Evolutionary conservation across 2,797 vertebrate species (phyloP), one percentile per base, ranked within the genome.

Genomic region (Rachycentron canadum): DNA sequence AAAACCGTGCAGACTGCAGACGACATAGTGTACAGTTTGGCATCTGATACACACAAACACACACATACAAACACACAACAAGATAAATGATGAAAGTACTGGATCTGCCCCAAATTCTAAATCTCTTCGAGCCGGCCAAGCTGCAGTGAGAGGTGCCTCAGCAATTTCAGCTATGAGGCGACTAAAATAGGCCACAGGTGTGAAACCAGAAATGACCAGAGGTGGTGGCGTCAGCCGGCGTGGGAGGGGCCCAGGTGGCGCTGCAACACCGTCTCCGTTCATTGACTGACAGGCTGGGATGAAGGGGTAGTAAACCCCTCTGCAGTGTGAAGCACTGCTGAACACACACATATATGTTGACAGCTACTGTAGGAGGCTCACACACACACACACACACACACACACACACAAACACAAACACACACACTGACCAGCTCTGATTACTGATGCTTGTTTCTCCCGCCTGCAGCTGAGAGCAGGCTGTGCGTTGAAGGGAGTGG

Each of bases 231-330:
- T 71, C 23, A 81, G 61, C 32, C 38, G 55, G 75, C 5, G n/a
- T 3, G 38, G 30, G 32, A 64, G 78, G 76, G 78, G 74, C 55
- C 81, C 83, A 85, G 80, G 83, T 90, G 89, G 88, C 84, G 86
- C 73, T 21, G 76, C 43, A 49, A 49, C 85, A 81, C 87, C 90
- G 88, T 91, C 91, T 91, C 89, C 86, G 85, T 88, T 88, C 71
- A 89, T 87, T 83, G 64, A 79, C 52, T 25, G 23, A 65, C 69
- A 76, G 72, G 65, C 68, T 81, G 65, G 13, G 65, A 66, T 45
- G 61, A 75, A 45, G 52, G 69, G 62, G 72, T 68, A 58, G 74
- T 19, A 64, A 73, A 63, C 63, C 60, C 70, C 73, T 79, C 84
- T 83, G 87, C 87, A 82, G 88, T 74, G 70, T 38, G 69, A 76